Evolutionary conservation across 2,888 invertebrate genomes (phyloP).

Genomic region (Mythimna loreyi): DNA sequence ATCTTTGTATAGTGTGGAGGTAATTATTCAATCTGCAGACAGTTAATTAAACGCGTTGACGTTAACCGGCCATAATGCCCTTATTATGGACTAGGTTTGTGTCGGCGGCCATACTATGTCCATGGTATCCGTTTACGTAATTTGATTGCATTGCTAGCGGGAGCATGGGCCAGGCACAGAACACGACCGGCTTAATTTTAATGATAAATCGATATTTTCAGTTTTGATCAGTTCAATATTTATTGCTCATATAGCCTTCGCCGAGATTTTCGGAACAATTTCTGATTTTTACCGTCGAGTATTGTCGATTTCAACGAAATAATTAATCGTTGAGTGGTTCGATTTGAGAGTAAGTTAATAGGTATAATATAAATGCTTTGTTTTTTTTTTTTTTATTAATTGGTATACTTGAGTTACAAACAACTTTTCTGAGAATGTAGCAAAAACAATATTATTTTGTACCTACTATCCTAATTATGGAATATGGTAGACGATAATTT

Average conservation of each 20-base stretch:
- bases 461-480: no score
- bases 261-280: neutral
- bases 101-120: slow-evolving; percentile 2
- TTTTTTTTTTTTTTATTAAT: no score
- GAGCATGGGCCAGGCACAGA: neutral
- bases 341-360: no score
- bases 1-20: slow-evolving; percentile 7
- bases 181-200: slow-evolving; percentile 8
- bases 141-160: slow-evolving; percentile 38
- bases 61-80: slow-evolving; percentile 6
- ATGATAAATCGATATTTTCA: slow-evolving; percentile 26
- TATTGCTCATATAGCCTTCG: neutral
- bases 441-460: neutral
- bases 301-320: neutral
- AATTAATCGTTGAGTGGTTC: no score
- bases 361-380: no score
- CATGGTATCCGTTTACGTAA: slow-evolving; percentile 21
- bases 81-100: slow-evolving; percentile 5
- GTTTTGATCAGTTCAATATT: slow-evolving; percentile 15
- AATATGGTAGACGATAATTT: no score
- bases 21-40: slow-evolving; percentile 32
- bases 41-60: slow-evolving; percentile 39
- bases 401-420: neutral
- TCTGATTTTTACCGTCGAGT: neutral
- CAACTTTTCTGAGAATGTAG: neutral